phyloP scores from a whole-genome alignment of 2,113 vertebrate species.

The Heptranchias perlo region DNA sequence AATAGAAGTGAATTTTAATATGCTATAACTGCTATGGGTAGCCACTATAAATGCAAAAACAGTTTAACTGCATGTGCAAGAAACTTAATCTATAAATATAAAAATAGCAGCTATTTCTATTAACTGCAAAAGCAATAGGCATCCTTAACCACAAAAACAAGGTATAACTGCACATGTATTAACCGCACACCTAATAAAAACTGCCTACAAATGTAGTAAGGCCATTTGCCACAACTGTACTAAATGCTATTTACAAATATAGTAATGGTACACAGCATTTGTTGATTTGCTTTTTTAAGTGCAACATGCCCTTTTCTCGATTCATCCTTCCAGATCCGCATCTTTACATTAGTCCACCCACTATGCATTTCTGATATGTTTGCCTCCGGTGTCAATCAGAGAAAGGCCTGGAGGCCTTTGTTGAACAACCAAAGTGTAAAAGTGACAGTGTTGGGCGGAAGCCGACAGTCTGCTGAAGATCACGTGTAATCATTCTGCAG shows the following conservation, averaged over 20 bases:
- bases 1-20: background rate
- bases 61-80: background rate
- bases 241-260: background rate
- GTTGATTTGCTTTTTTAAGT: background rate
- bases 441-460: background rate
- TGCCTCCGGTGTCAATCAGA: background rate
- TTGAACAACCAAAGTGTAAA: background rate
- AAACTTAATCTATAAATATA: background rate
- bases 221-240: background rate
- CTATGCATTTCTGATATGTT: background rate
- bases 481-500: background rate
- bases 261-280: background rate
- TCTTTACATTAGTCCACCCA: slow-evolving; percentile 7
- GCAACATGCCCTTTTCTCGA: background rate
- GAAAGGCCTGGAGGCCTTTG: background rate
- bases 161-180: background rate
- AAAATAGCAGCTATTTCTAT: background rate
- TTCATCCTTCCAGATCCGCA: background rate
- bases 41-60: background rate
- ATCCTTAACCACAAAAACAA: background rate
- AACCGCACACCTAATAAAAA: background rate
- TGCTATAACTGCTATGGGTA: background rate
- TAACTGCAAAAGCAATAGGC: background rate
- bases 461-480: background rate
- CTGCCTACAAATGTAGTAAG: slow-evolving; percentile 1